Evolutionary conservation across 2,888 invertebrate genomes (phyloP), one percentile per base, ranked within the genome.

Genomic region (Macrophya alboannulata): DNA sequence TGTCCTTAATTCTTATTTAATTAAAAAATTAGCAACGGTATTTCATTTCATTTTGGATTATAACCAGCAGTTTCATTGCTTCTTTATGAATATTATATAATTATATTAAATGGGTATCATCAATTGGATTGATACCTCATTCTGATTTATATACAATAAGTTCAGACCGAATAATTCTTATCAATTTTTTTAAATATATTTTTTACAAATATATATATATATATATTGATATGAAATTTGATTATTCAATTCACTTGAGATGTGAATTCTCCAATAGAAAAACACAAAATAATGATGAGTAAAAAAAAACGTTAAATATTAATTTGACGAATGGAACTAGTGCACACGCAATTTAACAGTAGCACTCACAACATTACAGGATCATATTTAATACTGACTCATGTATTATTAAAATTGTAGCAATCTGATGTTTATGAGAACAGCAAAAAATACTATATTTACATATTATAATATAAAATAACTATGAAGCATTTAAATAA

Each of bases 151-250:
- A 37, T 81, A 81, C 62, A 81, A 81, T 81, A 43, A 62, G 17
- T 81, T 81, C 81, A 81, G 62, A 81, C 62, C 37, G 6, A 55
- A 55, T 51, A 74, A 4, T 68, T 68, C 72, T 74, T 77, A 77
- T 48, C 25, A 40, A 55, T 77, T 31, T 8, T 77, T 31, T 8
- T 77, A 77, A 51, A 51, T 77, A 51, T 77, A 77, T 77, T 77
- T 31, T 77, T 77, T 37, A 37, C 4, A 77, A 55, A 62, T 81
- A 62, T 59, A 79, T 55, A 81, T 62, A 62, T 81, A 62, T 59
- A 79, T 55, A 81, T 62, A 59, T 81, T 62, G 59, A 81, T 81
- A 81, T 81, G 81, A 81, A 81, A 62, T 62, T 62, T 62, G 81
- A 81, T 15, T 62, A 59, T 17, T 40, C 17, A 43, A 81, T 81